phyloP scores from a whole-genome alignment of 2,888 invertebrate genomes.

The Osedax frankpressi region DNA sequence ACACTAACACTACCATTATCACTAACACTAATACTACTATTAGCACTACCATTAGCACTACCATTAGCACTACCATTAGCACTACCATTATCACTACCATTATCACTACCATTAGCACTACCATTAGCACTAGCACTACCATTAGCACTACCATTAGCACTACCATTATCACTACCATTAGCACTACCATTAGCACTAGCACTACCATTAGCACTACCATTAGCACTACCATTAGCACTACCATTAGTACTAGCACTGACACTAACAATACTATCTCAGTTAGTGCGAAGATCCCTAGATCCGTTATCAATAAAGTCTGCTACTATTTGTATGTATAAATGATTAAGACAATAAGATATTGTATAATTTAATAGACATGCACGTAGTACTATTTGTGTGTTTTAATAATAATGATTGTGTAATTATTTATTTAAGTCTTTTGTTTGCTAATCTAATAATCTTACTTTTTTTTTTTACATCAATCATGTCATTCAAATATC shows the following conservation, averaged over 20 bases:
- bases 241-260: slow-evolving; percentile 16
- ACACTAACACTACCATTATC: not conserved
- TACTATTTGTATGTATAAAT: no score
- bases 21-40: not conserved
- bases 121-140: not conserved
- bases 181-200: slow-evolving; percentile 17
- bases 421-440: no score
- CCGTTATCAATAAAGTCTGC: no score
- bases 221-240: slow-evolving; percentile 17
- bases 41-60: slow-evolving; percentile 11
- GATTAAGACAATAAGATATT: no score
- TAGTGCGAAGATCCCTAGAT: no score
- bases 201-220: slow-evolving; percentile 17
- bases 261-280: slow-evolving; percentile 10
- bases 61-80: not conserved
- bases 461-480: no score
- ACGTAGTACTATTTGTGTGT: no score
- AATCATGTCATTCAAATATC: no score
- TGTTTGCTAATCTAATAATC: no score
- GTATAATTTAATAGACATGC: no score
- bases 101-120: slow-evolving; percentile 14
- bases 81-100: slow-evolving; percentile 15
- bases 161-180: slow-evolving; percentile 14
- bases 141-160: not conserved
- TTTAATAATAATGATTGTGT: no score